phyloP scores from a whole-genome alignment of 2,888 invertebrate species.

The Drosophila kuntzei region DNA sequence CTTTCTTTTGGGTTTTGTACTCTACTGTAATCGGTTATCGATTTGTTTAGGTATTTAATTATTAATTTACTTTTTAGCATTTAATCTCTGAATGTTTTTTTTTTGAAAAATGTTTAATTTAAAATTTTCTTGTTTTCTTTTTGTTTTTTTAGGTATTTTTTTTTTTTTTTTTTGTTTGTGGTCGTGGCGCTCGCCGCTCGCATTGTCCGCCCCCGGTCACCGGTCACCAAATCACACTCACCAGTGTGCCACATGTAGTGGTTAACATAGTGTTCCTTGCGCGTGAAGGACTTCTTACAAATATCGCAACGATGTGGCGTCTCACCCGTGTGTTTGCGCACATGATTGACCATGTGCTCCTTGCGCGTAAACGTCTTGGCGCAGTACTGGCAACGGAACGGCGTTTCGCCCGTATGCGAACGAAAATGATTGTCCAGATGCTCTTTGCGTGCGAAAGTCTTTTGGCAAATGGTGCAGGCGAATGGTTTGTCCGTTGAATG shows the following conservation, averaged over 20 bases:
- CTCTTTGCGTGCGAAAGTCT: conserved; percentile 94
- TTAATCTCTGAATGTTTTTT: conserved; percentile 15
- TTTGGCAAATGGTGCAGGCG: conserved; percentile 93
- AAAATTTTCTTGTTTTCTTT: neutral
- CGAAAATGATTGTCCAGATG: conserved; percentile 95
- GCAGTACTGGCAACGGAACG: conserved; percentile 93
- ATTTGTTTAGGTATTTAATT: conserved; percentile 25
- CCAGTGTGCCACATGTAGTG: conserved; percentile 90
- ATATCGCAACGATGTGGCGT: conserved; percentile 94
- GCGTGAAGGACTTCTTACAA: conserved; percentile 94
- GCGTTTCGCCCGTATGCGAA: conserved; percentile 93
- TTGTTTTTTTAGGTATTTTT: neutral
- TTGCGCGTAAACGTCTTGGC: conserved; percentile 94
- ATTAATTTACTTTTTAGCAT: conserved; percentile 19
- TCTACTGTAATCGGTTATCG: conserved; percentile 44
- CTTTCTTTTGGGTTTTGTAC: conserved; percentile 53
- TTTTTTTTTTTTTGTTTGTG: conserved; percentile 30
- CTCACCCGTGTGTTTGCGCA: conserved; percentile 92
- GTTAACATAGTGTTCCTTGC: conserved; percentile 95
- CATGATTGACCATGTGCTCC: conserved; percentile 94
- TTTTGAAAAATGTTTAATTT: conserved; percentile 17
- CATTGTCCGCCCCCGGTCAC: conserved; percentile 81
- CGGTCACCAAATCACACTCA: conserved; percentile 83
- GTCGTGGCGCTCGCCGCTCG: conserved; percentile 80
- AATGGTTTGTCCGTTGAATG: conserved; percentile 94